A percentile compares a stretch with the other conserved stretches of the same genome.
phyloP scores from a whole-genome alignment of 2,113 vertebrate genomes.

The Chelonoidis abingdonii region DNA sequence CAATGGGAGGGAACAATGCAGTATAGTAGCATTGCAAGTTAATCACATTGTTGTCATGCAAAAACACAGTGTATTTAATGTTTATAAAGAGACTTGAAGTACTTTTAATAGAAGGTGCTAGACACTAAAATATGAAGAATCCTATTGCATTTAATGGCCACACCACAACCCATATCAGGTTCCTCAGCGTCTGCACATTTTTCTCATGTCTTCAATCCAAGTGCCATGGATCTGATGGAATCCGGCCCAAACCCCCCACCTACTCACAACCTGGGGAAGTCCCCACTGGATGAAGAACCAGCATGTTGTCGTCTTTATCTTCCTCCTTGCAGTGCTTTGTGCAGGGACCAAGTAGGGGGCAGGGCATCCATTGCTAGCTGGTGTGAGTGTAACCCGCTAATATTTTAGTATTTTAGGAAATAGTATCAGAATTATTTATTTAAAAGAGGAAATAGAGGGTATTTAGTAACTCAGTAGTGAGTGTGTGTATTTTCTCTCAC shows the following conservation, averaged over 20 bases:
- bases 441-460: neutral
- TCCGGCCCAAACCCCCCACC: neutral
- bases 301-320: rapidly evolving
- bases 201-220: neutral
- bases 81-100: neutral
- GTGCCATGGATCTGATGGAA: neutral
- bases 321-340: slow-evolving; percentile 1
- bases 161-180: neutral
- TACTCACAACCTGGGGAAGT: neutral
- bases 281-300: neutral
- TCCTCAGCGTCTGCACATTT: neutral
- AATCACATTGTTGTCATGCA: neutral
- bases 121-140: neutral
- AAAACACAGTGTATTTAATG: neutral
- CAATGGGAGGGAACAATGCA: neutral
- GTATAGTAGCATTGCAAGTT: neutral
- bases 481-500: neutral
- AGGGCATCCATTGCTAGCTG: rapidly evolving
- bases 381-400: rapidly evolving
- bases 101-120: neutral
- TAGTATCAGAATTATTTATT: no score
- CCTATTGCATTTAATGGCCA: neutral
- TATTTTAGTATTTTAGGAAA: no score
- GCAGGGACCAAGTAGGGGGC: neutral
- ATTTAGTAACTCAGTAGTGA: neutral